Base-by-base conservation (phyloP, 2,888 invertebrate genomes). In the Conus canariensis region DNA sequence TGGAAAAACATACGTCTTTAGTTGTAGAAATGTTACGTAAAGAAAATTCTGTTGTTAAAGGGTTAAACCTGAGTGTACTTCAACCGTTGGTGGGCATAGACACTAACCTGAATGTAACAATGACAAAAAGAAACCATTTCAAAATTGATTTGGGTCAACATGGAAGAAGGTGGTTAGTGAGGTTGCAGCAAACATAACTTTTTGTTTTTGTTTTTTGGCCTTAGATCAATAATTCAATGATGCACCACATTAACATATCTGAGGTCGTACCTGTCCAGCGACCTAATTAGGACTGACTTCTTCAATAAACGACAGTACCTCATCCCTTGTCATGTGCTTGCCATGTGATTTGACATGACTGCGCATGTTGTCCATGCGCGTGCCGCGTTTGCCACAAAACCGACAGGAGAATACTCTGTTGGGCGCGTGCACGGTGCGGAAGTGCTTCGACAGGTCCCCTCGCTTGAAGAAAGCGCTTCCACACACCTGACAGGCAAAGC, bases 361-460 rank as follows among this genome's bases (percentile, higher is more conserved):
- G 14, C 94, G 92, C 91, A 94, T 93, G 90, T 94, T 94, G 91
- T 94, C 94, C 83, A 93, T 92, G 10, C 94, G 90, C 9, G 94
- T 93, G 59, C 93, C 93, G n/a, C 91, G 90, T 86, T 94, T 94
- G 0, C 93, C 93, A 90, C 94, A 94, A 82, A 93, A 92, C 45
- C 93, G 93, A 89, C 94, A 94, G 22, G 92, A 92, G 90, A 93
- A 94, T 25, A 92, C 90, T 70, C 93, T 92, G 60, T 88, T 92
- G 19, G 91, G 91, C 9, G 93, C 92, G 83, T 94, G 94, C 12
- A 94, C 94, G 0, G 94, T 94, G 86, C 93, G 93, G 16, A 90
- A 80, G 25, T 83, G 88, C 94, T 94, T 88, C 94, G 93, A 92
- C 86, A 94, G 90, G n/a, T 94, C 94, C 1, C 94, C 94, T 85